A percentile compares a stretch with the other conserved stretches of the same genome.
Evolutionary conservation across 2,888 invertebrate genomes (phyloP).

Genomic region (Polyploca ridens): DNA sequence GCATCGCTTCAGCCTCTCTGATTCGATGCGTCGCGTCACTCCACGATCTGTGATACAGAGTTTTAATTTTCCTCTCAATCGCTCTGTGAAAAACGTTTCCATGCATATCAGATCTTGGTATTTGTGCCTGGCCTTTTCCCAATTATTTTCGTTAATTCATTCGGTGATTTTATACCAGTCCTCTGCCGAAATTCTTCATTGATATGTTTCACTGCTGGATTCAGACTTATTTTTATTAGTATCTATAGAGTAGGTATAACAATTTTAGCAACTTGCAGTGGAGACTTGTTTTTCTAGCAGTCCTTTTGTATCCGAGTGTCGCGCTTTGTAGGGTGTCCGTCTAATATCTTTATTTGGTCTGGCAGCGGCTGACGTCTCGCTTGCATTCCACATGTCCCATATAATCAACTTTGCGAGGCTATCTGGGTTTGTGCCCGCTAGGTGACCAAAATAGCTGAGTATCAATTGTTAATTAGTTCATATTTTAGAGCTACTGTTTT

Average conservation of each 20-base stretch:
- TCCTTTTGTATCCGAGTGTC: background rate
- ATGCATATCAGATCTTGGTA: background rate
- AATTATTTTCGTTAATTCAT: background rate
- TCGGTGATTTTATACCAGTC: too few relatives aligned
- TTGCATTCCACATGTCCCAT: background rate
- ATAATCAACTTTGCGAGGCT: background rate
- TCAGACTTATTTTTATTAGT: too few relatives aligned
- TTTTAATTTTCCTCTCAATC: background rate
- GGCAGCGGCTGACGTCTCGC: background rate
- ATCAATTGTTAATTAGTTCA: constrained; percentile 3
- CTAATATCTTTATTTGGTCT: background rate
- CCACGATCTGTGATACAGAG: background rate
- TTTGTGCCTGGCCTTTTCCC: background rate
- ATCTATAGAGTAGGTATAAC: too few relatives aligned
- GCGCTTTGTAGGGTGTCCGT: background rate
- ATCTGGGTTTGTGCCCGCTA: constrained; percentile 2
- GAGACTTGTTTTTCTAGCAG: background rate
- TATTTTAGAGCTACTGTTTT: too few relatives aligned
- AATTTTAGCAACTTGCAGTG: background rate
- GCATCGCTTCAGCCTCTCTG: background rate
- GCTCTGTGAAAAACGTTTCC: background rate
- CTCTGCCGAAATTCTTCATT: too few relatives aligned
- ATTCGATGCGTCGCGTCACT: background rate
- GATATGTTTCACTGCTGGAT: too few relatives aligned
- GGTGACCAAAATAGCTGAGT: background rate